Conservation (phyloP, 2,888 invertebrate genomes). For the Siphlonurus alternatus region DNA sequence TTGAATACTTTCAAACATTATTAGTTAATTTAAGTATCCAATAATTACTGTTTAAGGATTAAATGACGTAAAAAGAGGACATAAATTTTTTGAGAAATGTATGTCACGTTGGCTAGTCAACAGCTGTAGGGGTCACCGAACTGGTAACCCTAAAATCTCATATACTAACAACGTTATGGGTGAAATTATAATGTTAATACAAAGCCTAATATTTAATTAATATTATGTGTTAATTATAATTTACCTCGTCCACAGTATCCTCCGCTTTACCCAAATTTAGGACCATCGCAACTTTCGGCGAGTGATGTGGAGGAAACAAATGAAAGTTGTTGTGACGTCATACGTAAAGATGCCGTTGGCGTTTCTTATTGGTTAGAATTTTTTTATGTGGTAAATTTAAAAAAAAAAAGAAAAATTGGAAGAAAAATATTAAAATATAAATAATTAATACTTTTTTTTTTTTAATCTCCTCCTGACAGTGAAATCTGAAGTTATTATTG, state of each 20-base stretch:
- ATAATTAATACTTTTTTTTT: too few relatives aligned
- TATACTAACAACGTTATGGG: not conserved
- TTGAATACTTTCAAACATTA: too few relatives aligned
- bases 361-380: not conserved
- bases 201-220: not conserved
- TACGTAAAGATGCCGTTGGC: not conserved
- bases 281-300: not conserved
- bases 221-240: not conserved
- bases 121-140: not conserved
- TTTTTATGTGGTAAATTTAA: not conserved
- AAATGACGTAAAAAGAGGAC: too few relatives aligned
- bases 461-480: too few relatives aligned
- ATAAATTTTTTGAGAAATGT: not conserved
- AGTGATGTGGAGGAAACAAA: constrained; percentile 1
- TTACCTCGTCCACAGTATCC: constrained; percentile 1
- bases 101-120: not conserved
- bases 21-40: too few relatives aligned
- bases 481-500: too few relatives aligned
- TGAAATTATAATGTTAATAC: not conserved
- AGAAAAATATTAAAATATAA: too few relatives aligned
- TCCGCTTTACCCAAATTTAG: not conserved
- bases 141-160: not conserved
- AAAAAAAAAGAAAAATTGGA: too few relatives aligned
- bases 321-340: not conserved
- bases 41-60: not conserved